Percentiles rank a stretch among this genome's conserved stretches.
Conservation (phyloP, 92 coral and sea anemone genomes). For the Parazoanthus swiftii region DNA sequence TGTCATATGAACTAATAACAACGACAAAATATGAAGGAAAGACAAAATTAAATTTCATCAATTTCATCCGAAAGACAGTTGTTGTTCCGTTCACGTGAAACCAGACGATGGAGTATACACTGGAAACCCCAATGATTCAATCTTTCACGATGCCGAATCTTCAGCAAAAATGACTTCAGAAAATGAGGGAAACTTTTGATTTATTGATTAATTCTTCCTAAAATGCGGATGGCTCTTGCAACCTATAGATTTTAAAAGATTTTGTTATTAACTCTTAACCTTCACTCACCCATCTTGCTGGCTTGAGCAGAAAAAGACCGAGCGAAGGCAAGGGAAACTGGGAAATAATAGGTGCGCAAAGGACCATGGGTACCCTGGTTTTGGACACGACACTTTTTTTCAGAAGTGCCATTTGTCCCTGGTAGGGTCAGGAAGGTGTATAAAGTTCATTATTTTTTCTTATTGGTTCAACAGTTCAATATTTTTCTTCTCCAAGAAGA, state of each 20-base stretch:
- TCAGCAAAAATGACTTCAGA: not conserved
- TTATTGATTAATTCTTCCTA: not conserved
- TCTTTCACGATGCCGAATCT: not conserved
- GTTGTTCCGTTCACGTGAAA: slow-evolving; percentile 33
- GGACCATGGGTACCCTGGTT: slow-evolving; percentile 29
- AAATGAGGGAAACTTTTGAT: not conserved
- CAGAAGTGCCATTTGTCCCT: not conserved
- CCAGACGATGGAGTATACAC: not conserved
- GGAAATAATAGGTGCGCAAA: slow-evolving; percentile 50
- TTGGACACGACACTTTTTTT: no score
- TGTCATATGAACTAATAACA: not conserved
- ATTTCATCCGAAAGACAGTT: not conserved
- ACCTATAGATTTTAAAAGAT: slow-evolving; percentile 61
- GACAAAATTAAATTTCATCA: not conserved
- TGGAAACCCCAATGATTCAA: not conserved
- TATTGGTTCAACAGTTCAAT: not conserved
- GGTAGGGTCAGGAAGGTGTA: not conserved
- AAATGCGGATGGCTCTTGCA: slow-evolving; percentile 47
- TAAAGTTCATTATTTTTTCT: no score
- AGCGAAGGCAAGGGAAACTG: slow-evolving; percentile 59
- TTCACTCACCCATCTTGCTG: slow-evolving; percentile 90
- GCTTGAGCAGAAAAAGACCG: slow-evolving; percentile 76
- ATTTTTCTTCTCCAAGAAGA: not conserved
- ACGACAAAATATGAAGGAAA: not conserved
- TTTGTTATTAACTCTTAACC: not conserved